These are phyloP conservation scores for Erebia palarica DNA, from an alignment of 2,888 invertebrate species.

Conservation along the genomic window DNA sequence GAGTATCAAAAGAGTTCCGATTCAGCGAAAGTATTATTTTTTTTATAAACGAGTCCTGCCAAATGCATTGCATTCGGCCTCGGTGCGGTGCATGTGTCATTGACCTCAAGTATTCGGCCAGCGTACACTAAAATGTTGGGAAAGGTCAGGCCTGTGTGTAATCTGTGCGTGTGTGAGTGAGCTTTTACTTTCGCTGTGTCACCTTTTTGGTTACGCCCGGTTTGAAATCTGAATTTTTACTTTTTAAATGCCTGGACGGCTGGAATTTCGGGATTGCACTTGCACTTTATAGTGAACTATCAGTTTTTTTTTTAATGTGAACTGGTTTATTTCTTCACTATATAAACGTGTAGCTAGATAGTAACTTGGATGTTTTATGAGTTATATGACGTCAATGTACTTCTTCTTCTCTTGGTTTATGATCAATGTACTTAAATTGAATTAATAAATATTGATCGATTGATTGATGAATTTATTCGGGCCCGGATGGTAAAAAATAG, in stretches of 20 bases:
- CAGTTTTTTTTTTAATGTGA: conserved; percentile 5
- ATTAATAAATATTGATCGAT: too few species aligned
- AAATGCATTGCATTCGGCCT: conserved; percentile 71
- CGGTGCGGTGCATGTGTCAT: conserved; percentile 61
- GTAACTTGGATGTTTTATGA: too few species aligned
- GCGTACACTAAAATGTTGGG: conserved; percentile 67
- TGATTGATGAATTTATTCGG: too few species aligned
- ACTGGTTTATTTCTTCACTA: neutral
- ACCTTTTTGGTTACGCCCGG: conserved; percentile 41
- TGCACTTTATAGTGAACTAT: conserved; percentile 13
- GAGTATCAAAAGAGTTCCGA: conserved; percentile 44
- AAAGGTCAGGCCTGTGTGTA: conserved; percentile 74
- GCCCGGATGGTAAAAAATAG: too few species aligned
- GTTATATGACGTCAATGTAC: too few species aligned
- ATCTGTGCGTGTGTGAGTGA: conserved; percentile 50
- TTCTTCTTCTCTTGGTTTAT: too few species aligned
- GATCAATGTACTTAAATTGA: too few species aligned
- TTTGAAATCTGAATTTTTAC: conserved; percentile 39
- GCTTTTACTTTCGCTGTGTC: conserved; percentile 71
- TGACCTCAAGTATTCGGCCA: conserved; percentile 74
- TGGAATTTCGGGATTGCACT: conserved; percentile 19
- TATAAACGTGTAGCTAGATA: too few species aligned
- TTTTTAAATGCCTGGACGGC: conserved; percentile 38
- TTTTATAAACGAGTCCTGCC: conserved; percentile 65
- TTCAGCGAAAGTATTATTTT: conserved; percentile 69